These are phyloP conservation scores for Micromussa lordhowensis DNA, from an alignment of 92 coral and sea anemone species.

Conservation along the genomic window DNA sequence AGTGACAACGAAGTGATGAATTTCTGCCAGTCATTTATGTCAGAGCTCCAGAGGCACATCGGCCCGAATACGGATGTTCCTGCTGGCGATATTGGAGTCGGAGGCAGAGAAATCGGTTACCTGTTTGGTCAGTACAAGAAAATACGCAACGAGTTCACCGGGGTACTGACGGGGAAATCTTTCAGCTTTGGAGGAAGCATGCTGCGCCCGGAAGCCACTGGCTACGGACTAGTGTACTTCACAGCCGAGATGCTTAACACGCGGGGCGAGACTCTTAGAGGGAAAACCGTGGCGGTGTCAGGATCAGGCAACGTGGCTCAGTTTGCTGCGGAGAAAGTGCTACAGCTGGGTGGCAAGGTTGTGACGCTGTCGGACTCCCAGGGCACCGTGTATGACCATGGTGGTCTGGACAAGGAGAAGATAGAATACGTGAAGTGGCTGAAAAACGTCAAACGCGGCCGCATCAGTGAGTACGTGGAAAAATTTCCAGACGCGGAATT, in stretches of 20 bases:
- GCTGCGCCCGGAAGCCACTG: constrained; percentile 92
- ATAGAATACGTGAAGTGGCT: constrained; percentile 72
- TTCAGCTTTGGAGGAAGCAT: constrained; percentile 85
- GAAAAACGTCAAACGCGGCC: constrained; percentile 85
- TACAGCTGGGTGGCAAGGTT: constrained; percentile 81
- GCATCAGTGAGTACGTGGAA: constrained; percentile 78
- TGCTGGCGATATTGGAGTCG: constrained; percentile 93
- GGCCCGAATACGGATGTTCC: constrained; percentile 96
- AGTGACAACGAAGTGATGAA: constrained; percentile 89
- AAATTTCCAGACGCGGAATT: constrained; percentile 80
- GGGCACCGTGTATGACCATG: constrained; percentile 85
- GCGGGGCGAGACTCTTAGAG: constrained; percentile 77
- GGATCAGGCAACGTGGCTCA: constrained; percentile 95
- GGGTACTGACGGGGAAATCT: constrained; percentile 86
- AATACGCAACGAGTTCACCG: constrained; percentile 88
- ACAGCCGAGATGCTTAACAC: constrained; percentile 91
- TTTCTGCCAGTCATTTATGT: constrained; percentile 94
- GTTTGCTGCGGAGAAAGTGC: constrained; percentile 88
- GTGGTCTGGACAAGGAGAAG: constrained; percentile 81
- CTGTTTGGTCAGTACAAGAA: constrained; percentile 93
- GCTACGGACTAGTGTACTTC: constrained; percentile 90
- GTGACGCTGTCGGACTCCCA: constrained; percentile 85
- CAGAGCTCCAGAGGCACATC: constrained; percentile 89
- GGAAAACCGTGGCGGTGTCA: constrained; percentile 78
- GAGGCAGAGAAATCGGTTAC: constrained; percentile 92